phyloP scores from a whole-genome alignment of 53 echinoderm and acorn worm genomes.

The Antedon mediterranea region DNA sequence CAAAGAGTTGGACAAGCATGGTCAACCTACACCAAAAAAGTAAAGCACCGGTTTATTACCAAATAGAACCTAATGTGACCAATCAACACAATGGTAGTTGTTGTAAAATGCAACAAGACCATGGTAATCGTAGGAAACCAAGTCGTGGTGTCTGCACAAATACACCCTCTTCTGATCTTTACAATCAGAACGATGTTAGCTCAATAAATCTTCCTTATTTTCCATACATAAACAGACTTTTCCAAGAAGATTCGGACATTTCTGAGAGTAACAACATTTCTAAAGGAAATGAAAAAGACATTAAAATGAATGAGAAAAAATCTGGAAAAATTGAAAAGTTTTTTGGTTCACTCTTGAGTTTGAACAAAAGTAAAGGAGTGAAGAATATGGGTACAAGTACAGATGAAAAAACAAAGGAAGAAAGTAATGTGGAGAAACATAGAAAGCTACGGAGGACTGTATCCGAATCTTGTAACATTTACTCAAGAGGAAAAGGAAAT shows the following conservation, averaged over 20 bases:
- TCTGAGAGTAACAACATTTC: too few species aligned
- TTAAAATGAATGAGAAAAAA: background rate
- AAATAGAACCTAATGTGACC: background rate
- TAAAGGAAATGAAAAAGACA: background rate
- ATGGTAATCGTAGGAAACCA: background rate
- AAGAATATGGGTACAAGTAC: background rate
- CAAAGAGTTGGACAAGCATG: background rate
- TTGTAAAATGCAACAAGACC: background rate
- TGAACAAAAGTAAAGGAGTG: background rate
- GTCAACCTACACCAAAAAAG: background rate
- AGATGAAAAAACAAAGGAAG: background rate
- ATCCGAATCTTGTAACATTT: background rate
- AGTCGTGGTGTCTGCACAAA: background rate
- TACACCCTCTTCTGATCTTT: background rate
- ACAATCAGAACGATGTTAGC: background rate
- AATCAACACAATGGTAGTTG: background rate
- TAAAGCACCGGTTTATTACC: background rate
- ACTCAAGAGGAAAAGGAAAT: background rate
- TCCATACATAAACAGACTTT: background rate
- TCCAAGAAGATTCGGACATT: background rate
- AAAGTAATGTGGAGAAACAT: background rate
- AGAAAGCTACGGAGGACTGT: background rate
- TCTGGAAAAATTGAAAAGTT: background rate
- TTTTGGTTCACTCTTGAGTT: background rate
- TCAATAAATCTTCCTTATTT: background rate